These are phyloP conservation scores for Macrotrachela quadricornifera DNA, from an alignment of 1,140 invertebrate species.

Conservation along the genomic window DNA sequence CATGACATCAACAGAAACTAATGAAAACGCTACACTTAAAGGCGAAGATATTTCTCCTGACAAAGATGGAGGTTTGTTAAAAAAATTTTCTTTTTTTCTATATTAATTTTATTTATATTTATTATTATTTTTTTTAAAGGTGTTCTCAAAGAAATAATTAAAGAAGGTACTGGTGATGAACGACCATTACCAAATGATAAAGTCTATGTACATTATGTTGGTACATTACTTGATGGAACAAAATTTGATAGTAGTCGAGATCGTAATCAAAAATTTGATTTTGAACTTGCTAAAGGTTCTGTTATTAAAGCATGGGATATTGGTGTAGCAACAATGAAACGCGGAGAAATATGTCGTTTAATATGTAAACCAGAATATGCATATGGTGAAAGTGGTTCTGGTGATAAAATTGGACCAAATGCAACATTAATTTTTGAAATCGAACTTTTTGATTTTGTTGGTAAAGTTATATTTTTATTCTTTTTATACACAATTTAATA, in stretches of 20 bases:
- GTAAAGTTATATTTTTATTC: too few relatives aligned
- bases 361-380: conserved; percentile 71
- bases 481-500: too few relatives aligned
- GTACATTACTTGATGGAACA: conserved; percentile 64
- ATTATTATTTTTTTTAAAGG: conserved; percentile 16
- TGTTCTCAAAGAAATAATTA: conserved; percentile 63
- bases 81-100: too few relatives aligned
- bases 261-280: conserved; percentile 58
- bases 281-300: conserved; percentile 51
- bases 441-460: conserved; percentile 24
- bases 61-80: conserved; percentile 42
- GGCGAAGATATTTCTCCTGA: conserved; percentile 39
- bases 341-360: conserved; percentile 57
- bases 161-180: conserved; percentile 44
- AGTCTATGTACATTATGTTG: conserved; percentile 75
- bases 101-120: too few relatives aligned
- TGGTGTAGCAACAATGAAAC: conserved; percentile 77
- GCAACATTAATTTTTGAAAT: conserved; percentile 72
- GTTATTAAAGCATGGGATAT: conserved; percentile 90
- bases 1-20: too few relatives aligned
- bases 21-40: too few relatives aligned
- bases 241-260: conserved; percentile 77
- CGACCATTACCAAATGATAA: conserved; percentile 39
- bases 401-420: conserved; percentile 70
- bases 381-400: conserved; percentile 59